Conservation (phyloP, 2,888 invertebrate genomes). For the Idaea straminata region DNA sequence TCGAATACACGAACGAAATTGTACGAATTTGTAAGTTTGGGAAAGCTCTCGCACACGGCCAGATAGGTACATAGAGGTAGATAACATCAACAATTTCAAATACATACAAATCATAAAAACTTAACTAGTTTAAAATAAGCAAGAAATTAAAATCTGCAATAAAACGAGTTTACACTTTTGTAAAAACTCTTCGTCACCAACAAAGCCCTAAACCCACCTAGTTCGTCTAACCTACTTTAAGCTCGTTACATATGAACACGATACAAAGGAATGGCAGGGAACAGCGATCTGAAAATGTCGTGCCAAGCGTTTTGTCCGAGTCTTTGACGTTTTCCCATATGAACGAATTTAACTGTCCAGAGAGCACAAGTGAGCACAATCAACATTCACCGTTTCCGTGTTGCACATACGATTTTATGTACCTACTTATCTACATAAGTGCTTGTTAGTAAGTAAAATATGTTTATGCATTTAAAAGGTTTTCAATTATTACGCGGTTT, state of each 20-base stretch:
- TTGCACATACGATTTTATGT: neutral
- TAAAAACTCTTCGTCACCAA: neutral
- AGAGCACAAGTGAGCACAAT: slow-evolving; percentile 39
- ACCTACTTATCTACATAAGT: too few relatives aligned
- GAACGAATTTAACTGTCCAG: slow-evolving; percentile 44
- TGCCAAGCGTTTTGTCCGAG: slow-evolving; percentile 27
- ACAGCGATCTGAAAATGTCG: slow-evolving; percentile 26
- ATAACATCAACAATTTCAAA: too few relatives aligned
- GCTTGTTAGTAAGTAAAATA: too few relatives aligned
- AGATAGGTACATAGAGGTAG: too few relatives aligned
- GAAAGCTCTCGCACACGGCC: neutral
- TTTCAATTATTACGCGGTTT: too few relatives aligned
- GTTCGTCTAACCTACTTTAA: neutral
- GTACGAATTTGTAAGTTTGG: neutral
- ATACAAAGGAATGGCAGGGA: slow-evolving; percentile 30
- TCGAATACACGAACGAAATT: neutral
- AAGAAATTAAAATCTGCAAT: too few relatives aligned
- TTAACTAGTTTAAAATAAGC: too few relatives aligned
- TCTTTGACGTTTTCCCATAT: slow-evolving; percentile 39
- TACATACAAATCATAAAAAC: too few relatives aligned
- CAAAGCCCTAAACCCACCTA: neutral
- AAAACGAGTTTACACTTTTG: neutral
- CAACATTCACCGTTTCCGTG: slow-evolving; percentile 22
- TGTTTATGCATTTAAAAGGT: too few relatives aligned
- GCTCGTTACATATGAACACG: slow-evolving; percentile 7